Evolutionary conservation across 2,888 invertebrate species (phyloP), one percentile per base, ranked within the genome.

Genomic region (Agrotis puta): DNA sequence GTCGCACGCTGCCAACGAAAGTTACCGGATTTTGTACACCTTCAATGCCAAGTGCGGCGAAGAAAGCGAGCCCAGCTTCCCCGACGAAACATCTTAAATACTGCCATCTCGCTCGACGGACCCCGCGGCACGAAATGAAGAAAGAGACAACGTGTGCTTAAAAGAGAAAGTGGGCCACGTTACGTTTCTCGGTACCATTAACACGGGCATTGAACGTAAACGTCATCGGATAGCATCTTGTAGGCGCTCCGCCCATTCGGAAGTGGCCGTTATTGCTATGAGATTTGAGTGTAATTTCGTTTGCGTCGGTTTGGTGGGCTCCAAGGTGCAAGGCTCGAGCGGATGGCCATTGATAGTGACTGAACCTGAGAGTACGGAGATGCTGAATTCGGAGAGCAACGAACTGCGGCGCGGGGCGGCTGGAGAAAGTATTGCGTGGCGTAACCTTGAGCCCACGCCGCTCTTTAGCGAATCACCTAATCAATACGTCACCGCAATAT

Each of bases 161-260:
- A 96, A 95, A 96, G 96, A 96, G 96, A 96, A 96, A 96, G 96
- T 95, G 95, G 95, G 96, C 95, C 95, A 95, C 91, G 94, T 94
- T 96, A 94, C 91, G 95, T 95, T 95, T 94, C 95, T 93, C 93
- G 92, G 90, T 94, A 93, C 94, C 93, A 95, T 95, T 95, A 94
- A 90, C 94, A 93, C 92, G 94, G 93, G 93, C 95, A 94, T 94
- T 94, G 95, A 94, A 95, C 95, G 94, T 94, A 93, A 94, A 94
- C 93, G 92, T 91, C 92, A 93, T 90, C 88, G 92, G 90, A 92
- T 91, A 91, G 88, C 87, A 92, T 92, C 91, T 91, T 87, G 76
- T 79, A 81, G 71, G 77, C 72, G 84, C 76, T 82, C 62, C 78
- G 77, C 64, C 70, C 79, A 84, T 69, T 86, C 81, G 70, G 86